phyloP scores from a whole-genome alignment of 2,797 vertebrate genomes.

The Tarsius wallacei region DNA sequence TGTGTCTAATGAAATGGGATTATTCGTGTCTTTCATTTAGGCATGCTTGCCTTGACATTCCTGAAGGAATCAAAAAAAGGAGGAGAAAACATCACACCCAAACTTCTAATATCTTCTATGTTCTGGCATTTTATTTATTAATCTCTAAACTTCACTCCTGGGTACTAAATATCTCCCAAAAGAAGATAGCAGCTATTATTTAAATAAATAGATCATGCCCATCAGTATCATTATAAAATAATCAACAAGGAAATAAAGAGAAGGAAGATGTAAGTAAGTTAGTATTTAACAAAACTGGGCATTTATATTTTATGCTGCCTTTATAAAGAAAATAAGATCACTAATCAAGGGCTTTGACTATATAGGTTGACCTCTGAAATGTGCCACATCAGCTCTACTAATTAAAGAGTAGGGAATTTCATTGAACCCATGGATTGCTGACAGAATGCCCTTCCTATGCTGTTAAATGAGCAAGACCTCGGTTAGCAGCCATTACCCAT shows the following conservation, averaged over 20 bases:
- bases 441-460: slow-evolving; percentile 61
- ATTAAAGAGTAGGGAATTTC: slow-evolving; percentile 72
- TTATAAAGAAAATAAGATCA: slow-evolving; percentile 13
- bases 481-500: slow-evolving; percentile 41
- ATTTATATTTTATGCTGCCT: slow-evolving; percentile 55
- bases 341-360: slow-evolving; percentile 11
- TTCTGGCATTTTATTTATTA: background rate
- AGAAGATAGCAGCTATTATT: background rate
- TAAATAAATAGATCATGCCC: slow-evolving; percentile 63
- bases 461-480: slow-evolving; percentile 63
- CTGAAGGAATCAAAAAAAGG: background rate
- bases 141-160: background rate
- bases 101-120: background rate
- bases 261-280: slow-evolving; percentile 37
- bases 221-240: slow-evolving; percentile 49
- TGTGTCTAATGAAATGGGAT: background rate
- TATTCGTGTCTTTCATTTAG: background rate
- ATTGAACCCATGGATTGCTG: slow-evolving; percentile 35
- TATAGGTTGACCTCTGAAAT: slow-evolving; percentile 53
- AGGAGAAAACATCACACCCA: background rate
- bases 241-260: slow-evolving; percentile 53
- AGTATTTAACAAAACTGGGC: slow-evolving; percentile 55
- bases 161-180: background rate
- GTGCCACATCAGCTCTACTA: slow-evolving; percentile 58
- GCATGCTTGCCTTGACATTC: background rate